Evolutionary conservation across 2,113 vertebrate genomes (phyloP), one percentile per base, ranked within the genome.

Genomic region (Podocnemis expansa): DNA sequence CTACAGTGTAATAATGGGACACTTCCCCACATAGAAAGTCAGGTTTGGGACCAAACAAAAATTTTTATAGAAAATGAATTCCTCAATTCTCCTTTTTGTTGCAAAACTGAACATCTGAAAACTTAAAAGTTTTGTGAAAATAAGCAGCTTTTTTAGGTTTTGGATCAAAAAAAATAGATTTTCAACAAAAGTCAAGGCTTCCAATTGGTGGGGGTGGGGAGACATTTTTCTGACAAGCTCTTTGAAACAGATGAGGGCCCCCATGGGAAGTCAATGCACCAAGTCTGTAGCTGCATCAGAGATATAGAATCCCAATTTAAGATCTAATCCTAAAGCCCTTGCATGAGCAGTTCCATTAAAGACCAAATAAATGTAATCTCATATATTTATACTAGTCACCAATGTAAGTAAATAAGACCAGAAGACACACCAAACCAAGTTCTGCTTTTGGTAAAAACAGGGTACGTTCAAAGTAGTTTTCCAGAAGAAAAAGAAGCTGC

Each of bases 221-320:
- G 83, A 43, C 91, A 49, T 93, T 94, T 47, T 96, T 96, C 80
- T 73, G 90, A 34, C 27, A 70, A 85, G 56, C 63, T 91, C 79
- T 34, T 49, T 83, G 38, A 54, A 86, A 81, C 52, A 87, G 93
- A 93, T 84, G 84, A 90, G 67, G n/a, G 13, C 87, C 60, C 82
- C 25, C 49, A 89, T 52, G 80, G 85, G 13, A 60, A 60, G 58
- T 13, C 29, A 34, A 12, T 86, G 95, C 92, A 85, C 63, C 87
- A 86, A 92, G 78, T 82, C 78, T 91, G 60, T 81, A 81, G 81
- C 94, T 41, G 60, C 91, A 95, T 70, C 88, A 95, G 60, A 94
- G 78, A 73, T 91, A 90, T 91, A 45, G 79, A 80, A 27, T 96
- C 78, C 52, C 91, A 93, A 91, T 94, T 96, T 94, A 91, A 94